Conservation (phyloP, 2,113 vertebrate genomes). For the Psilopogon haemacephalus region DNA sequence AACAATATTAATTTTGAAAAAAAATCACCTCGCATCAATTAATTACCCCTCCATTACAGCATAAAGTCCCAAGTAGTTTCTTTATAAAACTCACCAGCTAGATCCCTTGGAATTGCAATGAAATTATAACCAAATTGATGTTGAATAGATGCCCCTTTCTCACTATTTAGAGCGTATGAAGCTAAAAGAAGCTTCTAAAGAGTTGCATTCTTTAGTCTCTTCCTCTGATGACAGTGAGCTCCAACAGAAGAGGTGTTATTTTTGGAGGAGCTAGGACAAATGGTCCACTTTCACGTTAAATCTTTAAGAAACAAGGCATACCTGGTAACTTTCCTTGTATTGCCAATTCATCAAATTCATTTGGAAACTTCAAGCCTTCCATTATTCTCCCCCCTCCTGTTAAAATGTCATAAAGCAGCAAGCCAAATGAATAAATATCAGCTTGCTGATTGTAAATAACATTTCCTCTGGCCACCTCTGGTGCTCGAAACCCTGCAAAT, state of each 20-base stretch:
- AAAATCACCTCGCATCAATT: too few relatives aligned
- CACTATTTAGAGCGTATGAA: neutral
- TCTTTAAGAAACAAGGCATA: slow-evolving; percentile 58
- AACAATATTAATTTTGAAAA: too few relatives aligned
- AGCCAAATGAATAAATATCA: slow-evolving; percentile 94
- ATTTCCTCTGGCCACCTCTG: slow-evolving; percentile 93
- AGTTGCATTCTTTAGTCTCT: neutral
- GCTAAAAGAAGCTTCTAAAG: neutral
- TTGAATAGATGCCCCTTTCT: neutral
- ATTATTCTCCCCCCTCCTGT: slow-evolving; percentile 89
- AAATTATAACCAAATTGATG: neutral
- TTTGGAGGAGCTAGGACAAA: neutral
- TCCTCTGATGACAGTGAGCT: neutral
- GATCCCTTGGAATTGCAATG: neutral
- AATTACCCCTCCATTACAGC: too few relatives aligned
- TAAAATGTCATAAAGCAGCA: slow-evolving; percentile 94
- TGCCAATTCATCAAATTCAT: slow-evolving; percentile 95
- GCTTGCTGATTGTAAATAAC: slow-evolving; percentile 97
- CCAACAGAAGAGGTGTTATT: neutral
- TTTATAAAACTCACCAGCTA: neutral
- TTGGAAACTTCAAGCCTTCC: slow-evolving; percentile 96
- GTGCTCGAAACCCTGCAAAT: slow-evolving; percentile 88
- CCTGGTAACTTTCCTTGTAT: slow-evolving; percentile 93
- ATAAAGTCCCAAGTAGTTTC: neutral
- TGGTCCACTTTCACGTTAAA: neutral